Percentiles rank a stretch among this genome's conserved stretches.
Conservation (phyloP, 2,888 invertebrate genomes). For the Epiblema foenella region DNA sequence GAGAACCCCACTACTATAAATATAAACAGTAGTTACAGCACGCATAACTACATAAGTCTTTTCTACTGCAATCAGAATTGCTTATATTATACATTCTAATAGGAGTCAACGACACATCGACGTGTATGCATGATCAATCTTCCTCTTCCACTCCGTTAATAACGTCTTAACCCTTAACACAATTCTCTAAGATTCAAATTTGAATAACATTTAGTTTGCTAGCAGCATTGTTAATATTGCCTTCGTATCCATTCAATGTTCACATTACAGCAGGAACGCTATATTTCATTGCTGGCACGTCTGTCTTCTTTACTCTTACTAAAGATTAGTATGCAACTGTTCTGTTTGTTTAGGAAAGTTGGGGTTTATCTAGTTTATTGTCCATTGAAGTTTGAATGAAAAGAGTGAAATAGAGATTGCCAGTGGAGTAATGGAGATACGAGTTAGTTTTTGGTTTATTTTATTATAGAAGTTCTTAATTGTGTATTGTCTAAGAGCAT, state of each 20-base stretch:
- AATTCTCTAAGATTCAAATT: slow-evolving; percentile 48
- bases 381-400: slow-evolving; percentile 57
- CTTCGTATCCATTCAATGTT: slow-evolving; percentile 69
- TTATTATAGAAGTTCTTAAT: too few relatives aligned
- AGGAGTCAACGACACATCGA: slow-evolving; percentile 70
- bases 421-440: slow-evolving; percentile 48
- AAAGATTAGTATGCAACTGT: slow-evolving; percentile 26
- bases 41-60: slow-evolving; percentile 27
- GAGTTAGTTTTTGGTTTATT: slow-evolving; percentile 48
- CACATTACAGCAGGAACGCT: slow-evolving; percentile 72
- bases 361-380: slow-evolving; percentile 54
- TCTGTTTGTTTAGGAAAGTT: slow-evolving; percentile 24
- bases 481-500: too few relatives aligned
- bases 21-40: slow-evolving; percentile 2
- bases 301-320: slow-evolving; percentile 50
- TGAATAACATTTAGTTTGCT: slow-evolving; percentile 40
- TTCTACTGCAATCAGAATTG: slow-evolving; percentile 27
- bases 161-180: slow-evolving; percentile 43
- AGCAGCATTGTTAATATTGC: slow-evolving; percentile 54
- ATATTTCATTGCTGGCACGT: slow-evolving; percentile 73
- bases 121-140: slow-evolving; percentile 52
- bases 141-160: slow-evolving; percentile 31
- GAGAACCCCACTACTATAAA: slow-evolving; percentile 10
- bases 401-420: slow-evolving; percentile 50
- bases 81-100: slow-evolving; percentile 63